phyloP scores from a whole-genome alignment of 2,797 vertebrate species.

The Myotis myotis region DNA sequence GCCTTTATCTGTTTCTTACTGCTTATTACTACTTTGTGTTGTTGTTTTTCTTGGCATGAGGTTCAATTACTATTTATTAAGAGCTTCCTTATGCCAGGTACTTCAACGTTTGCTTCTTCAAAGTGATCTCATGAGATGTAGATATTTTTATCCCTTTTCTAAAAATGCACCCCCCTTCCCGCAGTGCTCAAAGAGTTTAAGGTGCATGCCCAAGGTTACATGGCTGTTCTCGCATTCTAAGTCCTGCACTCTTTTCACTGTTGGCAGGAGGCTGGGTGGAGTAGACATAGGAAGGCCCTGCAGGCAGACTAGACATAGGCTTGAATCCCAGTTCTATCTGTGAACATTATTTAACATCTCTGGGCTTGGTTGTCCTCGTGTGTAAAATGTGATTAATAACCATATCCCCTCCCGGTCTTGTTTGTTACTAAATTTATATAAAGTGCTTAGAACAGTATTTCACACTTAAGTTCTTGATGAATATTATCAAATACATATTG shows the following conservation, averaged over 20 bases:
- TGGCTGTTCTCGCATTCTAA: background rate
- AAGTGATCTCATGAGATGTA: background rate
- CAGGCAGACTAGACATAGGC: background rate
- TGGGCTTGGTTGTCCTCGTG: background rate
- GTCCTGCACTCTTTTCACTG: background rate
- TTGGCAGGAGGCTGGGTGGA: background rate
- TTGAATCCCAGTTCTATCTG: background rate
- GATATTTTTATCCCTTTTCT: slow-evolving; percentile 8
- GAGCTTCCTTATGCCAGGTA: background rate
- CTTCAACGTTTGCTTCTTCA: background rate
- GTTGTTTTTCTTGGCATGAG: background rate
- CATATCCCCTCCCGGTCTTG: background rate
- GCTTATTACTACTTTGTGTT: background rate
- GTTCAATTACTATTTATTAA: background rate
- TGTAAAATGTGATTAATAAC: slow-evolving; percentile 10
- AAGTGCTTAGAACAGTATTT: background rate
- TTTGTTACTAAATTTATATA: background rate
- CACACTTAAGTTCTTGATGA: background rate
- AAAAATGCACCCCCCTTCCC: background rate
- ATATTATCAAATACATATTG: background rate
- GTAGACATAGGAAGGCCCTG: background rate
- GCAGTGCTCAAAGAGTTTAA: background rate
- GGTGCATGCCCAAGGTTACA: background rate
- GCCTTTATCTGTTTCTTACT: background rate
- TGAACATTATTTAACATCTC: background rate